These are phyloP conservation scores for Lasioglossum calceatum DNA, from an alignment of 2,888 invertebrate genomes.

Conservation along the genomic window DNA sequence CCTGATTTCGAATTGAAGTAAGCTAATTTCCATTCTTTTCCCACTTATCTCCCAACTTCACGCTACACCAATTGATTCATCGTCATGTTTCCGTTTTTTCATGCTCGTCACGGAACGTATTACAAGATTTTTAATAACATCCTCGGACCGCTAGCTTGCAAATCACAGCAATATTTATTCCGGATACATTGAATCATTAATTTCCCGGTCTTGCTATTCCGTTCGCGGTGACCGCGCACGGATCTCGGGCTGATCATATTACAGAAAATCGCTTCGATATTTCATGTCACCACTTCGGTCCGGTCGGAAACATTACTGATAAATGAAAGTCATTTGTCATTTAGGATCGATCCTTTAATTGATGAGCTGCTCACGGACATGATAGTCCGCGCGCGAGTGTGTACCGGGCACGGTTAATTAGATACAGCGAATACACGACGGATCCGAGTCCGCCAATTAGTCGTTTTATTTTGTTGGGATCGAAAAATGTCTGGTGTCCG, in stretches of 20 bases:
- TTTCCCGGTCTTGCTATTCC: slow-evolving; percentile 31
- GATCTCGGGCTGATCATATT: slow-evolving; percentile 57
- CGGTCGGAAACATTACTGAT: slow-evolving; percentile 50
- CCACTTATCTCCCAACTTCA: neutral
- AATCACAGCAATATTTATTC: slow-evolving; percentile 31
- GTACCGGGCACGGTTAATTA: slow-evolving; percentile 46
- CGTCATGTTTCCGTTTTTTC: neutral
- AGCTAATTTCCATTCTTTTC: neutral
- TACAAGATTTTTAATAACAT: slow-evolving; percentile 5
- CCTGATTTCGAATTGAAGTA: neutral
- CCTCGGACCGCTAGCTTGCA: slow-evolving; percentile 2
- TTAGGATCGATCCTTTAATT: slow-evolving; percentile 61
- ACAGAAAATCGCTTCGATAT: slow-evolving; percentile 61
- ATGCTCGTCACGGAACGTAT: neutral
- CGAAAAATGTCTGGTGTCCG: neutral
- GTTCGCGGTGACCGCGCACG: slow-evolving; percentile 27
- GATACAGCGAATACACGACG: slow-evolving; percentile 42
- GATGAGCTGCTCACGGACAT: slow-evolving; percentile 45
- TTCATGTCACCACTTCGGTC: slow-evolving; percentile 62
- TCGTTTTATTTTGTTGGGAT: slow-evolving; percentile 19
- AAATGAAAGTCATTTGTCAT: slow-evolving; percentile 64
- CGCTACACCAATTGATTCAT: neutral
- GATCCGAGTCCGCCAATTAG: slow-evolving; percentile 39
- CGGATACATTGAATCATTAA: slow-evolving; percentile 44
- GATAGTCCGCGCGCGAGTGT: slow-evolving; percentile 32